Evolutionary conservation across 2,888 invertebrate genomes (phyloP).

Genomic region (Caenorhabditis panamensis): DNA sequence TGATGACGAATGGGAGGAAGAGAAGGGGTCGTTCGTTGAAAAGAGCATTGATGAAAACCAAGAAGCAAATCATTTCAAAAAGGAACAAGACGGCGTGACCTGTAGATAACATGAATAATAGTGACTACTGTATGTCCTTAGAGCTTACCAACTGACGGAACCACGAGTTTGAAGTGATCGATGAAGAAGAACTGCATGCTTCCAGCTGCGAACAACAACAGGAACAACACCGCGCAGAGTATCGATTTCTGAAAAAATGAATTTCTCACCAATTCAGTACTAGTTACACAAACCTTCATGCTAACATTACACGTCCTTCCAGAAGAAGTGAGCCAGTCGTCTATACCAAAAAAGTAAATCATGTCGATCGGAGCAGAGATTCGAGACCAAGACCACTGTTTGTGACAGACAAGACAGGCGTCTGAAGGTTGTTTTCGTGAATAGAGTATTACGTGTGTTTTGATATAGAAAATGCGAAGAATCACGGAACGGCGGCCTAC

Average conservation of each 20-base stretch:
- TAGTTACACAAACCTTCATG: slow-evolving; percentile 65
- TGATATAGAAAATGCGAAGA: no score
- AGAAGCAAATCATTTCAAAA: slow-evolving; percentile 63
- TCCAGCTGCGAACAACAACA: slow-evolving; percentile 61
- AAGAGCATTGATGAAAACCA: slow-evolving; percentile 63
- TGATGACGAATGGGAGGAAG: slow-evolving; percentile 61
- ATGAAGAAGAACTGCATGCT: slow-evolving; percentile 68
- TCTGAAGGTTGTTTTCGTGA: no score
- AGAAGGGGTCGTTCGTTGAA: slow-evolving; percentile 59
- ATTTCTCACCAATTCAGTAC: background rate
- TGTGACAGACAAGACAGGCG: background rate
- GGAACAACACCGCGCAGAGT: slow-evolving; percentile 51
- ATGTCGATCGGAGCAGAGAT: slow-evolving; percentile 33
- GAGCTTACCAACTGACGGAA: slow-evolving; percentile 61
- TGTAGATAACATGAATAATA: no score
- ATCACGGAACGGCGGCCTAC: no score
- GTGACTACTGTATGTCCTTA: background rate
- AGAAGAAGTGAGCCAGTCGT: slow-evolving; percentile 44
- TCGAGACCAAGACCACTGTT: background rate
- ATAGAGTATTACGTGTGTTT: no score
- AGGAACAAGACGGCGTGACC: slow-evolving; percentile 68
- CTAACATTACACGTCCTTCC: slow-evolving; percentile 54
- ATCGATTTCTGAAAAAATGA: slow-evolving; percentile 61
- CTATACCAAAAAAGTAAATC: slow-evolving; percentile 58
- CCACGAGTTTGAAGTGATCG: slow-evolving; percentile 65